Conservation (phyloP, 23 tunicate genomes). For the Halocynthia aurantium region DNA sequence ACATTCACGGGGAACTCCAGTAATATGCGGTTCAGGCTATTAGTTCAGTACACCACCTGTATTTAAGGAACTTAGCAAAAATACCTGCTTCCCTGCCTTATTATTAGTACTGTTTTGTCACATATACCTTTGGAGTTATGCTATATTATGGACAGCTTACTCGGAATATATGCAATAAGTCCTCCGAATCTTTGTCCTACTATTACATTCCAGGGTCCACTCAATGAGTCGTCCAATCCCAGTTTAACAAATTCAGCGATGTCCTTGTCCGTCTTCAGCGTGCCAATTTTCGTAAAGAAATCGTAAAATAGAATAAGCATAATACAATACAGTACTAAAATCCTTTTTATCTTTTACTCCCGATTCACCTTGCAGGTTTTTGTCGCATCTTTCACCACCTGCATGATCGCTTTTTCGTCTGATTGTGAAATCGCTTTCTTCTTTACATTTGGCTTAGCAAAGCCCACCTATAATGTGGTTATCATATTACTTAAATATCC, state of each 20-base stretch:
- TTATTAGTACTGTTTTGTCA: too few species aligned
- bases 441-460: conserved; percentile 13
- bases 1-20: too few species aligned
- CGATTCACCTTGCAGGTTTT: conserved; percentile 35
- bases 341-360: neutral
- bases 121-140: too few species aligned
- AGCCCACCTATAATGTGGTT: conserved; percentile 17
- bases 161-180: conserved; percentile 55
- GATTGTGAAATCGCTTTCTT: conserved; percentile 27
- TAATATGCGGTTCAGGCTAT: too few species aligned
- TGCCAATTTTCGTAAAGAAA: too few species aligned
- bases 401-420: conserved; percentile 24
- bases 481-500: neutral
- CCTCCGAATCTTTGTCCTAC: conserved; percentile 87
- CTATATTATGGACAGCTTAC: conserved; percentile 17
- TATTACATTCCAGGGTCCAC: conserved; percentile 85
- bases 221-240: conserved; percentile 60
- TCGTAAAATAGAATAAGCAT: too few species aligned
- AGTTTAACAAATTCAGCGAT: conserved; percentile 54
- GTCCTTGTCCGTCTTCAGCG: conserved; percentile 62
- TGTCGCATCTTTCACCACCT: conserved; percentile 15
- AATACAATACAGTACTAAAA: too few species aligned
- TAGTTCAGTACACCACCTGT: too few species aligned
- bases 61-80: too few species aligned
- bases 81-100: too few species aligned